Evolutionary conservation across 2,888 invertebrate genomes (phyloP), one percentile per base, ranked within the genome.

Genomic region (Spodoptera littoralis): DNA sequence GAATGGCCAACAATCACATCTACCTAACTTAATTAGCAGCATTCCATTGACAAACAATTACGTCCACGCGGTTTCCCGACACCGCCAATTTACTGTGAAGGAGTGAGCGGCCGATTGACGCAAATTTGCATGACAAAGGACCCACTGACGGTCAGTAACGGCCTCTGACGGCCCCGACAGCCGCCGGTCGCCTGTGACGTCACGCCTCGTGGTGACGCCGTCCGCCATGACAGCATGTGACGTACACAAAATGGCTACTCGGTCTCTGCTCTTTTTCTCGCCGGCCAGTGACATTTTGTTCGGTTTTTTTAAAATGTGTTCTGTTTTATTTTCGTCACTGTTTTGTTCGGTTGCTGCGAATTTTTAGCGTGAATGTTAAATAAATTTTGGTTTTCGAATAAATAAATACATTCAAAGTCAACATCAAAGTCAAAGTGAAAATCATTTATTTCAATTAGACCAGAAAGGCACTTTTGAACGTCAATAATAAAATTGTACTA

Each of bases 101-200:
- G 57, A 66, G 60, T 63, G 66, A 58, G 45, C 62, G 49, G 36
- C 27, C 55, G 71, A 63, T 67, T 71, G 70, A 65, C 68, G 49
- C 54, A 56, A 61, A 84, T 84, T 84, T 82, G 72, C 83, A 84
- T 84, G 66, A 80, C 83, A 84, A 84, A 84, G 74, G 68, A 47
- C 13, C 8, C 48, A 46, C 48, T 68, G 63, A 62, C 60, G 58
- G 61, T 8, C 48, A 46, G 46, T 68, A 60, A 62, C 60, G 58
- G 61, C 11, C 44, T 12, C 30, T 53, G 55, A 46, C 30, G 55
- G 44, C 63, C 42, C n/a, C 36, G 30, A 24, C 43, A 11, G 13
- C 41, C 44, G 60, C 24, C 30, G 45, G 41, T 36, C 36, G 36
- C 36, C 11, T 36, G 24, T 60, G 60, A 58, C 70, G 67, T 73